Conservation (phyloP, 2,797 vertebrate species). For the Pangasius sanitwongsei region DNA sequence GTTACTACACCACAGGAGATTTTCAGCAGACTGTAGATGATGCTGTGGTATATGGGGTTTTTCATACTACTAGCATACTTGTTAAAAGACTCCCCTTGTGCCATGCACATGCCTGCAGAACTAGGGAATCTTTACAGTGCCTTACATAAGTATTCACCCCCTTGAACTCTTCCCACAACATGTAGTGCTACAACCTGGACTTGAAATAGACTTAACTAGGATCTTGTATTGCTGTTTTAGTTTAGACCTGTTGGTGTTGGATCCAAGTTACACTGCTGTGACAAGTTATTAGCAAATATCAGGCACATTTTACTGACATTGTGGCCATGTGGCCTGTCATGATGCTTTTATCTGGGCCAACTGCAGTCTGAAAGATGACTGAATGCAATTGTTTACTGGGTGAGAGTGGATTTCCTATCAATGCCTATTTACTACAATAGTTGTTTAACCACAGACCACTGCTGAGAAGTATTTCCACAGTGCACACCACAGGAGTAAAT, state of each 20-base stretch:
- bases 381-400: neutral
- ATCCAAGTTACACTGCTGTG: neutral
- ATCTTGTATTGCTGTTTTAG: neutral
- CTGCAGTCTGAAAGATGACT: neutral
- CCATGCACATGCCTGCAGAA: neutral
- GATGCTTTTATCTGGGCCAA: neutral
- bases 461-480: conserved; percentile 23
- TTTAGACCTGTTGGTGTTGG: neutral
- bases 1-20: neutral
- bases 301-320: neutral
- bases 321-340: neutral
- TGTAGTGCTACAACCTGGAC: neutral
- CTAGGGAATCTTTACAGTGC: neutral
- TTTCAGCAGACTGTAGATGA: neutral
- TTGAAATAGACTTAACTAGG: neutral
- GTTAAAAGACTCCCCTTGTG: conserved; percentile 4
- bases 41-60: neutral
- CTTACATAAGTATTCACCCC: neutral
- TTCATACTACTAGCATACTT: neutral
- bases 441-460: conserved; percentile 34
- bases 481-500: conserved; percentile 22
- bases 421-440: conserved; percentile 36
- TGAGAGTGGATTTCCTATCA: conserved; percentile 26
- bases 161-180: neutral
- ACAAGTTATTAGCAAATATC: neutral